Conservation (phyloP, 2,888 invertebrate species). For the Drosophila anceps region DNA sequence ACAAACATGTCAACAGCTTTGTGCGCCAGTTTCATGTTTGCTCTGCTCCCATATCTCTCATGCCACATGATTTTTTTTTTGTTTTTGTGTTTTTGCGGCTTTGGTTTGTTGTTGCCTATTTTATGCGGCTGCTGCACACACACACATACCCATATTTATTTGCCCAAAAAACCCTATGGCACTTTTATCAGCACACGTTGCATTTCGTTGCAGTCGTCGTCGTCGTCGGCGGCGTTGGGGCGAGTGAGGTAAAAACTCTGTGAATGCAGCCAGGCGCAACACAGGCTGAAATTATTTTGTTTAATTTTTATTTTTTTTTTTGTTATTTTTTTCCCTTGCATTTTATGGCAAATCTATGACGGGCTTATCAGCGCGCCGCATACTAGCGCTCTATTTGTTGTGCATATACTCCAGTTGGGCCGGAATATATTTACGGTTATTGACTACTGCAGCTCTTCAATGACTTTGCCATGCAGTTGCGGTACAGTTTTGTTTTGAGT, state of each 20-base stretch:
- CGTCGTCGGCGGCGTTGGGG: background rate
- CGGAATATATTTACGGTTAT: slow-evolving; percentile 23
- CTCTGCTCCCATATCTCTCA: slow-evolving; percentile 43
- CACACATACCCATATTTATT: slow-evolving; percentile 61
- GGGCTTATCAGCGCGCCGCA: slow-evolving; percentile 47
- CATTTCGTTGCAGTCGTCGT: slow-evolving; percentile 4
- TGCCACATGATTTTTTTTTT: slow-evolving; percentile 31
- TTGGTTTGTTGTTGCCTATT: slow-evolving; percentile 41
- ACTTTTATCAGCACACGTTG: slow-evolving; percentile 50
- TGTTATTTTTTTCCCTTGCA: slow-evolving; percentile 31
- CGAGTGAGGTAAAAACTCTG: background rate
- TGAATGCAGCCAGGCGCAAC: slow-evolving; percentile 49
- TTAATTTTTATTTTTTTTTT: slow-evolving; percentile 18
- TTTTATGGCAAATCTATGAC: slow-evolving; percentile 66
- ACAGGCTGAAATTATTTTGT: slow-evolving; percentile 49
- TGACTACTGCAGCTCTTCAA: slow-evolving; percentile 20
- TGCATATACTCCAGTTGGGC: background rate
- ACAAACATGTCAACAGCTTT: slow-evolving; percentile 74
- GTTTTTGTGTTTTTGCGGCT: slow-evolving; percentile 25
- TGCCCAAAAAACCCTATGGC: slow-evolving; percentile 70
- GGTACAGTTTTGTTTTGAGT: background rate
- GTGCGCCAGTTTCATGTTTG: slow-evolving; percentile 51
- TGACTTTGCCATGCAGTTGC: slow-evolving; percentile 13
- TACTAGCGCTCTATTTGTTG: slow-evolving; percentile 16
- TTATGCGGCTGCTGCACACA: slow-evolving; percentile 62